Evolutionary conservation across 2,888 invertebrate species (phyloP).

Genomic region (Ichneumoninae sp.): DNA sequence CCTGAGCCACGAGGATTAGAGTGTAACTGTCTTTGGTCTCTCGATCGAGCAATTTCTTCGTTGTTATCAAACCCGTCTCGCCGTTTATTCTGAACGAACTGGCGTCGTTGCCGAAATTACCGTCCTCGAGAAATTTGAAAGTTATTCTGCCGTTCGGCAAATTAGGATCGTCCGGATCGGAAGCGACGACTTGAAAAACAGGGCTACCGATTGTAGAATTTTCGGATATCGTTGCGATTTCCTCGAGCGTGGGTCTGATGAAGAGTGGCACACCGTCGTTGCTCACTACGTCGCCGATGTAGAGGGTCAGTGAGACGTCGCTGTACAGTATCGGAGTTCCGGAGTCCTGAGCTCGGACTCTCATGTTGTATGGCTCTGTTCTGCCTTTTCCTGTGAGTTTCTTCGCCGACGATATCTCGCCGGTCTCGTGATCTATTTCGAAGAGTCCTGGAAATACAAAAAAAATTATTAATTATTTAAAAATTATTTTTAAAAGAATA

Average conservation of each 20-base stretch:
- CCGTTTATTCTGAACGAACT: slow-evolving; percentile 81
- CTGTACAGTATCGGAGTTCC: slow-evolving; percentile 87
- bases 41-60: slow-evolving; percentile 89
- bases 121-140: slow-evolving; percentile 90
- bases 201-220: slow-evolving; percentile 90
- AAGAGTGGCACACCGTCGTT: slow-evolving; percentile 93
- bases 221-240: slow-evolving; percentile 90
- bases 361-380: slow-evolving; percentile 89
- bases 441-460: slow-evolving; percentile 86
- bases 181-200: slow-evolving; percentile 91
- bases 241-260: slow-evolving; percentile 89
- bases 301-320: slow-evolving; percentile 88
- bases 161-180: slow-evolving; percentile 91
- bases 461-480: slow-evolving; percentile 32
- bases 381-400: slow-evolving; percentile 91
- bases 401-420: slow-evolving; percentile 88
- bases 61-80: slow-evolving; percentile 90
- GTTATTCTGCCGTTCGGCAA: slow-evolving; percentile 90
- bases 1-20: slow-evolving; percentile 91
- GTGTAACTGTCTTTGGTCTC: slow-evolving; percentile 91
- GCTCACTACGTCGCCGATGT: slow-evolving; percentile 92
- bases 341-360: slow-evolving; percentile 89
- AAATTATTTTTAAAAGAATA: neutral
- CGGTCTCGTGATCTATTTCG: slow-evolving; percentile 88
- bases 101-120: slow-evolving; percentile 84